A percentile compares a stretch with the other conserved stretches of the same genome.
phyloP scores from a whole-genome alignment of 1,140 invertebrate genomes.

The Drosophila mayri region DNA sequence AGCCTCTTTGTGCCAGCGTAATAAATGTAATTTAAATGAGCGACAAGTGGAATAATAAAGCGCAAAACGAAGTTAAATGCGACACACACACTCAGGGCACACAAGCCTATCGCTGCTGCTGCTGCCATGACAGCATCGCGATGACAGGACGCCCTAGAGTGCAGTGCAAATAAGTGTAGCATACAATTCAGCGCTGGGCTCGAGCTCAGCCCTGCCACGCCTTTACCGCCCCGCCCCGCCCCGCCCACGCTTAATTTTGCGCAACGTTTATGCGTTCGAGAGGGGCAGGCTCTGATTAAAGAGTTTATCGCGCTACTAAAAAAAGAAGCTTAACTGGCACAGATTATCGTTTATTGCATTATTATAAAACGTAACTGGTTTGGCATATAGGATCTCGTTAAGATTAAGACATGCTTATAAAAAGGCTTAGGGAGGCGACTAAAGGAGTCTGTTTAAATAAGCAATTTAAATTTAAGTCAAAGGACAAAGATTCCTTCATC shows the following conservation, averaged over 20 bases:
- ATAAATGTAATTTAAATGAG: conserved; percentile 76
- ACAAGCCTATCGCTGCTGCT: conserved; percentile 28
- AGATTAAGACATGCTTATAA: too few species aligned
- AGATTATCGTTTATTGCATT: conserved; percentile 36
- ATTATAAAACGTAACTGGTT: conserved; percentile 12
- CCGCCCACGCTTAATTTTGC: conserved; percentile 23
- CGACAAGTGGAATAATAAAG: conserved; percentile 77
- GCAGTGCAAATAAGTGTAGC: conserved; percentile 57
- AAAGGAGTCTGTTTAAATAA: neutral
- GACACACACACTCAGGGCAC: conserved; percentile 25
- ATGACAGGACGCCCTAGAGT: conserved; percentile 48
- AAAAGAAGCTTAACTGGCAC: conserved; percentile 20
- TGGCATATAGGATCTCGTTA: conserved; percentile 6
- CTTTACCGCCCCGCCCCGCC: neutral
- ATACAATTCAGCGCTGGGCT: conserved; percentile 44
- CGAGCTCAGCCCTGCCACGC: conserved; percentile 5
- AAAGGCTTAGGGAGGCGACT: neutral
- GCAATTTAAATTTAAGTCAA: neutral
- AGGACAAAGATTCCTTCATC: too few species aligned
- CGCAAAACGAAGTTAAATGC: conserved; percentile 69
- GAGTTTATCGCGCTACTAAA: conserved; percentile 33
- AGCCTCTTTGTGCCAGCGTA: conserved; percentile 24
- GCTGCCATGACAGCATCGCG: conserved; percentile 34
- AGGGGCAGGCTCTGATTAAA: conserved; percentile 35
- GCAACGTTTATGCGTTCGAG: conserved; percentile 37